Percentiles rank a stretch among this genome's conserved stretches.
Conservation (phyloP, 2,113 vertebrate genomes). For the Bostrychus sinensis region DNA sequence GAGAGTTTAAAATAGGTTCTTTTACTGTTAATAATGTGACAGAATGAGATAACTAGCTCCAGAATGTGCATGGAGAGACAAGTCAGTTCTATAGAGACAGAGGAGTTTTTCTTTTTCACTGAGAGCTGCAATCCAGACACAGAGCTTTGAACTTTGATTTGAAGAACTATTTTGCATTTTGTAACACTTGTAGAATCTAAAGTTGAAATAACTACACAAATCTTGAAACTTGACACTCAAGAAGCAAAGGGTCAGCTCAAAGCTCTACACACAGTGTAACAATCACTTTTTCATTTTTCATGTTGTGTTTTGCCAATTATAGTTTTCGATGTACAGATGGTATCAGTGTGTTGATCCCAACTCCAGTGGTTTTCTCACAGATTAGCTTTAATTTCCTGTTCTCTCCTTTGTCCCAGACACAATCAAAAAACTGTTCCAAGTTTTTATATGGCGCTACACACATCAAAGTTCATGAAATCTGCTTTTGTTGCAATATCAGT, state of each 20-base stretch:
- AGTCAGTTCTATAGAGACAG: too few relatives aligned
- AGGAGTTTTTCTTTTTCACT: too few relatives aligned
- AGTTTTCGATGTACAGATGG: not conserved
- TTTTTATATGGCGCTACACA: not conserved
- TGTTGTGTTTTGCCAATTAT: not conserved
- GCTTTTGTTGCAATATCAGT: too few relatives aligned
- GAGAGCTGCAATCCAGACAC: too few relatives aligned
- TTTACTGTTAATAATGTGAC: too few relatives aligned
- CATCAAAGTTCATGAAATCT: not conserved
- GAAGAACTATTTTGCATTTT: too few relatives aligned
- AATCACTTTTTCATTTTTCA: not conserved
- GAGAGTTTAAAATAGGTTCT: too few relatives aligned
- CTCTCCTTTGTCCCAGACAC: slow-evolving; percentile 2
- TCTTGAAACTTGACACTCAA: not conserved
- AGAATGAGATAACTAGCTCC: too few relatives aligned
- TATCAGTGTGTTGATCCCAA: not conserved
- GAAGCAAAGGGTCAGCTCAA: not conserved
- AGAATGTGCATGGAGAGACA: too few relatives aligned
- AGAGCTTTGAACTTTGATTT: too few relatives aligned
- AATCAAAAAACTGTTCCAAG: slow-evolving; percentile 1
- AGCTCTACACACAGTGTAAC: not conserved
- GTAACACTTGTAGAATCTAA: too few relatives aligned
- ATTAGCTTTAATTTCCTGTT: slow-evolving; percentile 34
- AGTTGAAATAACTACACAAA: too few relatives aligned
- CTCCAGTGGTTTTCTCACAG: not conserved